These are phyloP conservation scores for Podiceps cristatus DNA, from an alignment of 2,113 vertebrate genomes.

Conservation along the genomic window DNA sequence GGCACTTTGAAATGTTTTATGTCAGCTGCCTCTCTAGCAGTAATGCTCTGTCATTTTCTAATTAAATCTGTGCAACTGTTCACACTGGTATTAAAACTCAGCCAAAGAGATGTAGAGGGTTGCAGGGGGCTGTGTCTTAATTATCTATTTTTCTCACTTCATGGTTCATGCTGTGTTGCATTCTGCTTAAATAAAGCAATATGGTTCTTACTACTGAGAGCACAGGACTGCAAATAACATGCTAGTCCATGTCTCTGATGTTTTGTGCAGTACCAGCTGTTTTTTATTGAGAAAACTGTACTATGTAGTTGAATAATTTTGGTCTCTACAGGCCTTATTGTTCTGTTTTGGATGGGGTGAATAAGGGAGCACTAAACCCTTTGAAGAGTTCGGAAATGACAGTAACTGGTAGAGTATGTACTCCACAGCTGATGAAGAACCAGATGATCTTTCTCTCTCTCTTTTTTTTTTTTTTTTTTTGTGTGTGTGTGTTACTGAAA, in stretches of 20 bases:
- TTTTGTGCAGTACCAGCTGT: slow-evolving; percentile 13
- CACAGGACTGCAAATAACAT: background rate
- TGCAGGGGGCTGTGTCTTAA: background rate
- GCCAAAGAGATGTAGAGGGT: background rate
- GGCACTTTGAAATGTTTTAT: background rate
- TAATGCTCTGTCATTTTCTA: background rate
- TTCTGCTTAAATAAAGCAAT: background rate
- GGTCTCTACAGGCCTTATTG: background rate
- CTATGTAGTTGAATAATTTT: slow-evolving; percentile 28
- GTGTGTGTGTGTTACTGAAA: background rate
- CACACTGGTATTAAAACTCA: background rate
- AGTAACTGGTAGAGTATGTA: slow-evolving; percentile 6
- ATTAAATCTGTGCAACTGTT: background rate
- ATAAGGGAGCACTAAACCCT: slow-evolving; percentile 5
- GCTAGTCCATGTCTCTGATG: background rate
- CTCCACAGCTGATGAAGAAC: slow-evolving; percentile 10
- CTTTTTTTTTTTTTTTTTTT: background rate
- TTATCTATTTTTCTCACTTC: background rate
- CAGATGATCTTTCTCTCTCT: background rate
- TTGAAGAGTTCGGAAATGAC: slow-evolving; percentile 33
- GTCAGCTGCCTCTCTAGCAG: background rate
- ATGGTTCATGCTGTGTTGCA: background rate
- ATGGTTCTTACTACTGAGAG: background rate
- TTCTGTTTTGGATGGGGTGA: slow-evolving; percentile 24
- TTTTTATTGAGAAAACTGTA: slow-evolving; percentile 40